Evolutionary conservation across 2,797 vertebrate genomes (phyloP).

Genomic region (Sternarchorhynchus goeldii): DNA sequence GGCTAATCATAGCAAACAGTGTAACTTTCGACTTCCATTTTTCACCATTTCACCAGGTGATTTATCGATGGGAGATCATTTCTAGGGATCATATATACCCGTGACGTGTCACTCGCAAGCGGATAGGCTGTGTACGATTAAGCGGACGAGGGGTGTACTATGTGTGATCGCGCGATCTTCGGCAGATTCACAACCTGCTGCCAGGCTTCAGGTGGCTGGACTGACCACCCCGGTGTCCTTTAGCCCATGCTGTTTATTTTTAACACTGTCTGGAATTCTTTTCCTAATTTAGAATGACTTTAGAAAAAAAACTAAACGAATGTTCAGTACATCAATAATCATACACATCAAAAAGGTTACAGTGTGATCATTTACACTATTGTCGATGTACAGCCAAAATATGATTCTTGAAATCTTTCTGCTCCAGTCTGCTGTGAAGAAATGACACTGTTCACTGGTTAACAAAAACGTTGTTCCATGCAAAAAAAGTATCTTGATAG

Average conservation of each 20-base stretch:
- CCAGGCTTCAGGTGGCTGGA: constrained; percentile 16
- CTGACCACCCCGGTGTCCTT: constrained; percentile 35
- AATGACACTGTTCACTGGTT: too few species aligned
- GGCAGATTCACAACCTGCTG: background rate
- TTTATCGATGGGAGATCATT: background rate
- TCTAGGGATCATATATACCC: background rate
- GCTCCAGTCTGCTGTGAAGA: too few species aligned
- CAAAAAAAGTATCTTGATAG: too few species aligned
- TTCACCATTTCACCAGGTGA: background rate
- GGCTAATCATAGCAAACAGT: background rate
- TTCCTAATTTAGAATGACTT: constrained; percentile 34
- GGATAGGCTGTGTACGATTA: constrained; percentile 9
- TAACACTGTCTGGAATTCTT: constrained; percentile 43
- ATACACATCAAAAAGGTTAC: background rate
- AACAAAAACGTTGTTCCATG: too few species aligned
- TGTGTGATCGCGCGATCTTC: background rate
- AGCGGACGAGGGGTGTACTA: background rate
- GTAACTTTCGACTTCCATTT: background rate
- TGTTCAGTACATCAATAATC: background rate
- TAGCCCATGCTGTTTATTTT: constrained; percentile 52
- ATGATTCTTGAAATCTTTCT: too few species aligned
- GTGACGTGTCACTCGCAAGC: constrained; percentile 19
- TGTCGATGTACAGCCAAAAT: too few species aligned
- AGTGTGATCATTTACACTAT: background rate
- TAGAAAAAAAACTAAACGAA: background rate